Percentiles rank a stretch among this genome's conserved stretches.
phyloP scores from a whole-genome alignment of 1,140 invertebrate species.

The Hesperophylax magnus region DNA sequence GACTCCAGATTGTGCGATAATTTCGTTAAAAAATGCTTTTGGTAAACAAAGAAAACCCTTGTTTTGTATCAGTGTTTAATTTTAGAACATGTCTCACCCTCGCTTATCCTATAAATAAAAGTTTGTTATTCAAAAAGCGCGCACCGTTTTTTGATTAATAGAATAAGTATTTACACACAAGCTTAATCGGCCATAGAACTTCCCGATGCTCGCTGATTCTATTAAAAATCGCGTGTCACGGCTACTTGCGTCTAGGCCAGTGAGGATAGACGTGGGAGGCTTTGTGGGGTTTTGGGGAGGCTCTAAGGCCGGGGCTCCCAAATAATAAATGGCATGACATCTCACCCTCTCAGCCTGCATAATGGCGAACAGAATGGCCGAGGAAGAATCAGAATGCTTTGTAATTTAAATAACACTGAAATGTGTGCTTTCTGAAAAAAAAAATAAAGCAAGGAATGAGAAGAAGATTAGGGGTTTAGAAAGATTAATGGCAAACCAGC shows the following conservation, averaged over 20 bases:
- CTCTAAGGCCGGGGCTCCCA: not conserved
- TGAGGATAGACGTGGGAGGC: not conserved
- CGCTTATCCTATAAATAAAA: too few relatives aligned
- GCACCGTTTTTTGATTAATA: too few relatives aligned
- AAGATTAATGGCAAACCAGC: too few relatives aligned
- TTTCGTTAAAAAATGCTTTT: too few relatives aligned
- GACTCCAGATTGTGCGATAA: too few relatives aligned
- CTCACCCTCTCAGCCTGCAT: constrained; percentile 8
- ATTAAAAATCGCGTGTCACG: constrained; percentile 33
- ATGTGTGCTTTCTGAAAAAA: constrained; percentile 18
- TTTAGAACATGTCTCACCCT: too few relatives aligned
- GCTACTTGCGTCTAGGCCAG: not conserved
- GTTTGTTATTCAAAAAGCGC: too few relatives aligned
- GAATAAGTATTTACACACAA: too few relatives aligned
- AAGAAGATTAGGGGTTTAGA: too few relatives aligned
- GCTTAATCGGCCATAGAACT: too few relatives aligned
- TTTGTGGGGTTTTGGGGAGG: not conserved
- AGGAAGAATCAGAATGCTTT: constrained; percentile 19
- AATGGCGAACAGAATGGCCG: constrained; percentile 18
- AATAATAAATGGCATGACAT: constrained; percentile 33
- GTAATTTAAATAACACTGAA: constrained; percentile 28
- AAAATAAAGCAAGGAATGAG: not conserved
- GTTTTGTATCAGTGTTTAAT: too few relatives aligned
- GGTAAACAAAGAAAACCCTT: too few relatives aligned
- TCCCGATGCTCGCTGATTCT: not conserved